Evolutionary conservation across 2,888 invertebrate genomes (phyloP).

Genomic region (Pharmacophagus antenor): DNA sequence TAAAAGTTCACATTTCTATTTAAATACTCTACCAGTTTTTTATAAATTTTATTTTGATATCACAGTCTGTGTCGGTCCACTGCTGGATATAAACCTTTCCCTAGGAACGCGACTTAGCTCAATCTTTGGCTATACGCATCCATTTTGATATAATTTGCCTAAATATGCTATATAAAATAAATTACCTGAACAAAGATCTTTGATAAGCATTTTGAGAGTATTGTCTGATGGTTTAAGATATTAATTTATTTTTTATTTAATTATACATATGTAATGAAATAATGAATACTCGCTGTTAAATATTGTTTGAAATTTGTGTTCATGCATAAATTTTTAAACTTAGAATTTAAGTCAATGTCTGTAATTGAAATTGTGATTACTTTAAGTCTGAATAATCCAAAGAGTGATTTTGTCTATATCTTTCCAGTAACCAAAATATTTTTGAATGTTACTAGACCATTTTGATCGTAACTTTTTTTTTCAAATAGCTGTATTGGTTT

Average conservation of each 20-base stretch:
- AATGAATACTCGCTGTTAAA: slow-evolving; percentile 20
- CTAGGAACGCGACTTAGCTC: no score
- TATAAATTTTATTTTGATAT: slow-evolving; percentile 21
- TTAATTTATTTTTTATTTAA: background rate
- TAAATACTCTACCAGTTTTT: slow-evolving; percentile 22
- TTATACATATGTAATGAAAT: background rate
- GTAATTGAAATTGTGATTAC: slow-evolving; percentile 46
- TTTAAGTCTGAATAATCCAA: slow-evolving; percentile 61
- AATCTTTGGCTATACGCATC: no score
- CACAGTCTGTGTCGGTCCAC: no score
- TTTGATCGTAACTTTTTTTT: slow-evolving; percentile 20
- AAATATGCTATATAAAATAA: slow-evolving; percentile 19
- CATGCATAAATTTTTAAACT: slow-evolving; percentile 18
- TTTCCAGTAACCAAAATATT: slow-evolving; percentile 21
- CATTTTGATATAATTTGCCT: slow-evolving; percentile 2
- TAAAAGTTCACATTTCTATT: slow-evolving; percentile 12
- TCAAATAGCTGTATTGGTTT: slow-evolving; percentile 5
- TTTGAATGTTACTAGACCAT: slow-evolving; percentile 30
- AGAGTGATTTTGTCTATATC: slow-evolving; percentile 45
- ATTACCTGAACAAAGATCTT: slow-evolving; percentile 15
- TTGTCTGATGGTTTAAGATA: background rate
- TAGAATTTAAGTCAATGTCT: slow-evolving; percentile 35
- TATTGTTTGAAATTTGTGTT: slow-evolving; percentile 1
- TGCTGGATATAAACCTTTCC: no score
- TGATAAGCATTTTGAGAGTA: background rate